Percentiles rank a stretch among this genome's conserved stretches.
Conservation (phyloP, 2,113 vertebrate species). For the Upupa epops region DNA sequence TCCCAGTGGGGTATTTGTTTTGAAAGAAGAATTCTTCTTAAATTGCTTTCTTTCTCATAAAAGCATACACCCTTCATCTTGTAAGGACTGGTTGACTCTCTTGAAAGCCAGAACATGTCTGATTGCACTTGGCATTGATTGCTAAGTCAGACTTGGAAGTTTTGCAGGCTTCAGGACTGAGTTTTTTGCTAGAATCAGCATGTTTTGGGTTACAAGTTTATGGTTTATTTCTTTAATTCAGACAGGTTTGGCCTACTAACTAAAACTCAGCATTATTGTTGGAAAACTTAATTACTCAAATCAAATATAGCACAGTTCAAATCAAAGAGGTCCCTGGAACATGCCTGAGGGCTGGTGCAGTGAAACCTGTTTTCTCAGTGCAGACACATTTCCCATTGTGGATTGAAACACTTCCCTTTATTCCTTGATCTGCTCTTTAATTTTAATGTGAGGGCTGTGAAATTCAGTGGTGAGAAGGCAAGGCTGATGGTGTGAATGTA, state of each 20-base stretch:
- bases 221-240: not conserved
- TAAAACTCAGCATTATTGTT: not conserved
- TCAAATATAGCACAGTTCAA: not conserved
- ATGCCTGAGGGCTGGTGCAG: not conserved
- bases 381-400: too few species aligned
- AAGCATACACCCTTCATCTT: too few species aligned
- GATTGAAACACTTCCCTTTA: not conserved
- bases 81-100: not conserved
- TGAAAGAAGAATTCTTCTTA: too few species aligned
- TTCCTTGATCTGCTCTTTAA: not conserved
- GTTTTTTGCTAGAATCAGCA: not conserved
- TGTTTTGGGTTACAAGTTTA: not conserved
- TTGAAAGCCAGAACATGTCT: not conserved
- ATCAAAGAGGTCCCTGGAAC: not conserved
- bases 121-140: not conserved
- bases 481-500: not conserved
- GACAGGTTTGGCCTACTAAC: not conserved
- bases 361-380: not conserved
- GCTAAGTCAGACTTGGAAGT: not conserved
- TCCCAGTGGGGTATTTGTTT: too few species aligned
- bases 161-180: not conserved
- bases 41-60: too few species aligned
- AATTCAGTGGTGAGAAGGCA: not conserved
- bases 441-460: not conserved
- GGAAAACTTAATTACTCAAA: not conserved